Evolutionary conservation across 2,888 invertebrate genomes (phyloP).

Genomic region (Trichopria drosophilae): DNA sequence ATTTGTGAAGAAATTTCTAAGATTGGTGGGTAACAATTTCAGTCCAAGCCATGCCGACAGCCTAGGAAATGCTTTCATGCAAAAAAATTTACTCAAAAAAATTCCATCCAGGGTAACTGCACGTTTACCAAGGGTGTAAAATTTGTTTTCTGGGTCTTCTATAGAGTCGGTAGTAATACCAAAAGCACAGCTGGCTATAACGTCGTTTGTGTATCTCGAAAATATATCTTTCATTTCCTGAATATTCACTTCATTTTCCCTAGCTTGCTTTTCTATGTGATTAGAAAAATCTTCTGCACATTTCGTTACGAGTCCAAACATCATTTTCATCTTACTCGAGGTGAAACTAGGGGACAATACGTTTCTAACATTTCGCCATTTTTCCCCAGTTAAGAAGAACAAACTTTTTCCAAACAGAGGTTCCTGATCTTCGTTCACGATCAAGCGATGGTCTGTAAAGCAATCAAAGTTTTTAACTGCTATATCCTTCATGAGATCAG

Average conservation of each 20-base stretch:
- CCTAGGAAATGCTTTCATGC: constrained; percentile 30
- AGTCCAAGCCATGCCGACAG: constrained; percentile 31
- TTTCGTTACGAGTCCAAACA: constrained; percentile 61
- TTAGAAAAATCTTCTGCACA: too few relatives aligned
- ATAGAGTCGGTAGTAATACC: constrained; percentile 45
- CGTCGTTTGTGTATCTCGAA: constrained; percentile 35
- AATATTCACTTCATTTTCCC: constrained; percentile 15
- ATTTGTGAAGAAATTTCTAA: constrained; percentile 34
- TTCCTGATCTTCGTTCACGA: constrained; percentile 30
- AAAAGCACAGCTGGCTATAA: constrained; percentile 34
- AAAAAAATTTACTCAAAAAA: constrained; percentile 33
- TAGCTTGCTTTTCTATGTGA: too few relatives aligned
- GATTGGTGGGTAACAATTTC: constrained; percentile 15
- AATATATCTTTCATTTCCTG: constrained; percentile 43
- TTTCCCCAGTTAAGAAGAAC: constrained; percentile 49
- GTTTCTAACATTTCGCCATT: constrained; percentile 61
- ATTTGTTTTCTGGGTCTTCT: constrained; percentile 43
- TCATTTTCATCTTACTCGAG: constrained; percentile 62
- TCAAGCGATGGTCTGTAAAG: constrained; percentile 40
- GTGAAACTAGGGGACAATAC: constrained; percentile 63
- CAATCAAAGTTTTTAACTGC: constrained; percentile 45
- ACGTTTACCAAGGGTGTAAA: constrained; percentile 36
- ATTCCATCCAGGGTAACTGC: constrained; percentile 28
- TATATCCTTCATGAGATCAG: constrained; percentile 47
- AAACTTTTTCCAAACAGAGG: constrained; percentile 35